Evolutionary conservation across 1,140 invertebrate genomes (phyloP).

Genomic region (Luehdorfia chinensis): DNA sequence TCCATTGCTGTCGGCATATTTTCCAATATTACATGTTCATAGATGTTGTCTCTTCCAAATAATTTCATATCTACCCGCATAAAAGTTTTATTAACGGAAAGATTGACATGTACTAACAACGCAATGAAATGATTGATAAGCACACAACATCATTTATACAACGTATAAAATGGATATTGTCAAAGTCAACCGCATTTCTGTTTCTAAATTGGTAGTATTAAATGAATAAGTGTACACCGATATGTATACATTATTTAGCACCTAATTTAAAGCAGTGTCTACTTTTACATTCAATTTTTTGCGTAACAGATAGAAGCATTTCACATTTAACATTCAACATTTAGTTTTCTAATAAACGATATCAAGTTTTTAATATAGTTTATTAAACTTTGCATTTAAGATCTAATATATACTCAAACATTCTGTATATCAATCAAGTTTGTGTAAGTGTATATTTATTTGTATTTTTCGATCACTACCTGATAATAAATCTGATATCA

Average conservation of each 20-base stretch:
- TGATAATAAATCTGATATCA: no score
- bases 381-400: no score
- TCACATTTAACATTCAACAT: constrained; percentile 55
- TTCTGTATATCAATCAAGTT: no score
- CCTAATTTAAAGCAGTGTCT: constrained; percentile 69
- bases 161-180: constrained; percentile 61
- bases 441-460: no score
- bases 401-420: no score
- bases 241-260: constrained; percentile 69
- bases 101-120: not conserved
- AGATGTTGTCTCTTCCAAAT: not conserved
- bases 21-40: not conserved
- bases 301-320: constrained; percentile 10
- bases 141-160: constrained; percentile 3
- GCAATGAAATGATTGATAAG: not conserved
- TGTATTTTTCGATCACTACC: no score
- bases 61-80: not conserved
- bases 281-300: constrained; percentile 25
- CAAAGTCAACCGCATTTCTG: constrained; percentile 65
- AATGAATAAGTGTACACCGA: constrained; percentile 60
- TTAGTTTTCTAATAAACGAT: constrained; percentile 54
- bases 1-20: not conserved
- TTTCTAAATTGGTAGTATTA: constrained; percentile 45
- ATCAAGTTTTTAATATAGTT: constrained; percentile 25
- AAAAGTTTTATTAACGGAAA: not conserved